Percentiles rank a stretch among this genome's conserved stretches.
These are phyloP conservation scores for Psilopogon haemacephalus DNA, from an alignment of 2,113 vertebrate genomes.

Conservation along the genomic window DNA sequence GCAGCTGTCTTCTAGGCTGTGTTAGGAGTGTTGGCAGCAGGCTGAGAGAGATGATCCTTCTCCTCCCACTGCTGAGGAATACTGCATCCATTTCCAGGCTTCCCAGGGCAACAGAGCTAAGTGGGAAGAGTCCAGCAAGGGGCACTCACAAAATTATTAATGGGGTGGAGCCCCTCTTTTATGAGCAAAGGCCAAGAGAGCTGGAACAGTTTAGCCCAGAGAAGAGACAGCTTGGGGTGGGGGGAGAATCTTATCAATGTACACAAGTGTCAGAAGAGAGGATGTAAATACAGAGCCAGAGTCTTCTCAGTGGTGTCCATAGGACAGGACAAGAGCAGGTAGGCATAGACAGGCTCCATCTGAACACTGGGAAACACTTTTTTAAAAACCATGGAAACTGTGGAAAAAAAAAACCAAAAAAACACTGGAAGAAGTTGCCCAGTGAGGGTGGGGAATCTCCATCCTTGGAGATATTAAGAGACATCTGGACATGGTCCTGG, in stretches of 20 bases:
- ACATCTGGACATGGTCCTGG: conserved; percentile 4
- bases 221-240: not conserved
- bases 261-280: not conserved
- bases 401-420: too few relatives aligned
- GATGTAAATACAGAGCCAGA: not conserved
- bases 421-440: not conserved
- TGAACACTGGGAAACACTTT: not conserved
- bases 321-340: not conserved
- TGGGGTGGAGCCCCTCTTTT: not conserved
- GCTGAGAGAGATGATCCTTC: not conserved
- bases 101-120: not conserved
- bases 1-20: not conserved
- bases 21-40: not conserved
- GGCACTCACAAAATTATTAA: not conserved
- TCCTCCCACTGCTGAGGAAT: not conserved
- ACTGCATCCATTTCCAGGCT: not conserved
- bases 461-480: conserved; percentile 18
- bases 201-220: not conserved
- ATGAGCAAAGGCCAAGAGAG: not conserved
- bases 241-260: not conserved
- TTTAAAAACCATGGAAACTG: not conserved
- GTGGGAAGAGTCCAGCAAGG: not conserved
- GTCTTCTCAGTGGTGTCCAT: not conserved
- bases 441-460: not conserved
- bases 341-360: not conserved